Evolutionary conservation across 2,888 invertebrate genomes (phyloP).

Genomic region (Andrena bicolor): DNA sequence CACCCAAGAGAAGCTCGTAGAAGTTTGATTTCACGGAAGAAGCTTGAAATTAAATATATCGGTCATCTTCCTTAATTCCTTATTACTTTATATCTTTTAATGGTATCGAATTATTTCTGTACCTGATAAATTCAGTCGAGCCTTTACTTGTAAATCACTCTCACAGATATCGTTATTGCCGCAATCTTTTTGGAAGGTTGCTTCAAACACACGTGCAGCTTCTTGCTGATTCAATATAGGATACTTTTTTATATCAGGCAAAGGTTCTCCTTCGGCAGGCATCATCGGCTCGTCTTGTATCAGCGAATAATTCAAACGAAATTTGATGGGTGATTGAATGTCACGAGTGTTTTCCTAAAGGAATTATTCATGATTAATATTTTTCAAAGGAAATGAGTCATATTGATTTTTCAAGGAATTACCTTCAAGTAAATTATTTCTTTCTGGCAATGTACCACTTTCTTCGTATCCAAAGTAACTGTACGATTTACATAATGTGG

Average conservation of each 20-base stretch:
- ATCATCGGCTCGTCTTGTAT: slow-evolving; percentile 89
- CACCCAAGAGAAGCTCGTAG: slow-evolving; percentile 88
- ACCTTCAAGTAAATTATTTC: slow-evolving; percentile 94
- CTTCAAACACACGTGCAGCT: slow-evolving; percentile 92
- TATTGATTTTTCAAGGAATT: slow-evolving; percentile 40
- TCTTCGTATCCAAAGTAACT: slow-evolving; percentile 88
- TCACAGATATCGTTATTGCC: slow-evolving; percentile 95
- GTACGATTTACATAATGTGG: slow-evolving; percentile 88
- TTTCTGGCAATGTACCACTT: slow-evolving; percentile 88
- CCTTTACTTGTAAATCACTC: slow-evolving; percentile 91
- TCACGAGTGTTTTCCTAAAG: slow-evolving; percentile 91
- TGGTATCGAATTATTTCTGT: neutral
- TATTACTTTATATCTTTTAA: neutral
- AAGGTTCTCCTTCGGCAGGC: slow-evolving; percentile 85
- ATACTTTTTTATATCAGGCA: slow-evolving; percentile 91
- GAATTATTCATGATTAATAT: neutral
- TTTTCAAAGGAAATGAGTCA: neutral
- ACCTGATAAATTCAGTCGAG: slow-evolving; percentile 88
- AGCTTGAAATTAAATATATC: slow-evolving; percentile 70
- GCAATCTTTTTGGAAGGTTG: slow-evolving; percentile 96
- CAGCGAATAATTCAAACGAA: slow-evolving; percentile 93
- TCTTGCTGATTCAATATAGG: slow-evolving; percentile 96
- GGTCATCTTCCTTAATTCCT: neutral
- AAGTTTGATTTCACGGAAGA: slow-evolving; percentile 80
- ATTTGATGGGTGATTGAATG: slow-evolving; percentile 95